Evolutionary conservation across 2,888 invertebrate species (phyloP).

Genomic region (Euzetes globulus): DNA sequence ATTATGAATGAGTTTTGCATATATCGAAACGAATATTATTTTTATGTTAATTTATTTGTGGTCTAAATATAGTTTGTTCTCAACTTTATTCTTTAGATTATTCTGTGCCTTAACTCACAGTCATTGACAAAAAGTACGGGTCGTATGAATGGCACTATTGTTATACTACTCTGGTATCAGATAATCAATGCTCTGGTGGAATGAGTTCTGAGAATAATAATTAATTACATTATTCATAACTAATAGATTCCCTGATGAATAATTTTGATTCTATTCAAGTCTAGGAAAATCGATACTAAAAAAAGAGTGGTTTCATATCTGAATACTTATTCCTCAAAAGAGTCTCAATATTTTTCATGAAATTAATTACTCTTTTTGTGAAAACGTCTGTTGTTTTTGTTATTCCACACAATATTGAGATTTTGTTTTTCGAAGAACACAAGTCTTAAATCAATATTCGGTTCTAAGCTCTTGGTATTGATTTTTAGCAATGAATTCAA

Average conservation of each 20-base stretch:
- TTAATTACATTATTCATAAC: conserved; percentile 21
- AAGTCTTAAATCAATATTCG: neutral
- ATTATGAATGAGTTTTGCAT: neutral
- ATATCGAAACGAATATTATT: neutral
- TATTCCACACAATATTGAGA: neutral
- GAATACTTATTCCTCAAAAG: neutral
- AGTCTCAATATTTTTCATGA: neutral
- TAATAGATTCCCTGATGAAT: conserved; percentile 14
- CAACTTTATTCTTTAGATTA: neutral
- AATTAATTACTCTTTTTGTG: conserved; percentile 10
- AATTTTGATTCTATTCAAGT: neutral
- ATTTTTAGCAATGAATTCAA: conserved; percentile 11
- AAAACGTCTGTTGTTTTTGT: conserved; percentile 19
- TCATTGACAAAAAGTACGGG: neutral
- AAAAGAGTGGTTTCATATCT: neutral
- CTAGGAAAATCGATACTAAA: neutral
- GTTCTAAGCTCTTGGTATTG: neutral
- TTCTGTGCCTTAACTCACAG: neutral
- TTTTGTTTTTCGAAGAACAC: conserved; percentile 5
- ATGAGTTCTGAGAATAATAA: conserved; percentile 2
- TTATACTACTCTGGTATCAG: neutral
- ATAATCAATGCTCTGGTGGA: neutral
- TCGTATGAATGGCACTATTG: neutral
- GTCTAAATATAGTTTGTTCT: neutral
- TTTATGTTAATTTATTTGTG: conserved; percentile 4